These are phyloP conservation scores for Syngnathus rostellatus DNA, from an alignment of 2,797 vertebrate genomes.

Conservation along the genomic window DNA sequence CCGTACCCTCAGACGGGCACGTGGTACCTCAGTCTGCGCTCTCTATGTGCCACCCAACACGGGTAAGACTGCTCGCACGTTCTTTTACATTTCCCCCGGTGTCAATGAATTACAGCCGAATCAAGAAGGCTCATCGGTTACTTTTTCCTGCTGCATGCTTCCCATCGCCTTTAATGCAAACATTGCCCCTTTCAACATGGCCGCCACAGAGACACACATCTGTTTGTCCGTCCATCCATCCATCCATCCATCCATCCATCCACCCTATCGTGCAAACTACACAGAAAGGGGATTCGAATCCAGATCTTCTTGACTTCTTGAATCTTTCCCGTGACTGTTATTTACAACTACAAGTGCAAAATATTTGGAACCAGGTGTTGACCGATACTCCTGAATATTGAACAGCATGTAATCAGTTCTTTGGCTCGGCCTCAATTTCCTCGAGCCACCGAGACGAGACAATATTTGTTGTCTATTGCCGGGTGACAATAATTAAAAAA, in stretches of 20 bases:
- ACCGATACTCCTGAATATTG: conserved; percentile 34
- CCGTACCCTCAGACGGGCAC: conserved; percentile 94
- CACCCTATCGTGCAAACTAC: no score
- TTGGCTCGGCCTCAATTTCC: conserved; percentile 17
- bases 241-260: no score
- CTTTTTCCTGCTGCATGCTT: no score
- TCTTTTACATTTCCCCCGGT: neutral
- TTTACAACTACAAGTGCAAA: conserved; percentile 30
- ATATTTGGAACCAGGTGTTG: conserved; percentile 9
- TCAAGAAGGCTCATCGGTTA: no score
- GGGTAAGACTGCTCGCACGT: conserved; percentile 82
- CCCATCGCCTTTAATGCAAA: no score
- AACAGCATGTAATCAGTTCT: conserved; percentile 29
- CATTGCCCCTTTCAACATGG: no score
- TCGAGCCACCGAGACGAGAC: conserved; percentile 21
- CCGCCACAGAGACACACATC: no score
- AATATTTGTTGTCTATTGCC: conserved; percentile 40
- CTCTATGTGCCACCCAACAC: conserved; percentile 75
- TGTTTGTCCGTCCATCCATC: no score
- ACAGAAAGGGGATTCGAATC: no score
- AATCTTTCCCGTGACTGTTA: neutral
- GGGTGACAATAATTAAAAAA: conserved; percentile 23
- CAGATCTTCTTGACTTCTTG: no score
- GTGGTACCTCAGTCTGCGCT: conserved; percentile 93
- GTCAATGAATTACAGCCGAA: no score